Percentiles rank a stretch among this genome's conserved stretches.
Evolutionary conservation across 2,888 invertebrate genomes (phyloP).

Genomic region (Cheilosia variabilis): DNA sequence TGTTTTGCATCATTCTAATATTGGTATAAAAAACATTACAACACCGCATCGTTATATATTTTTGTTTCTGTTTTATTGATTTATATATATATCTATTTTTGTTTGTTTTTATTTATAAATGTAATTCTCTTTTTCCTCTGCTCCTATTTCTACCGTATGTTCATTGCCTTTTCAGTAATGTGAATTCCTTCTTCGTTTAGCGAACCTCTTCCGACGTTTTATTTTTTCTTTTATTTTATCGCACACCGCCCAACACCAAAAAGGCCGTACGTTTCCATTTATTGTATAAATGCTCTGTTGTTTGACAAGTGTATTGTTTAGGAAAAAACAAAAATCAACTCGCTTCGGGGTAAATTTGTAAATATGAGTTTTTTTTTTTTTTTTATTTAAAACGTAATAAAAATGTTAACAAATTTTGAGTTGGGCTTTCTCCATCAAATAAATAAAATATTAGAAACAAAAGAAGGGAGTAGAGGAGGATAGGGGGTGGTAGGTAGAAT

Average conservation of each 20-base stretch:
- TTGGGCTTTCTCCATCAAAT: conserved; percentile 57
- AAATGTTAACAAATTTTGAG: conserved; percentile 68
- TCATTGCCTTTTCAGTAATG: conserved; percentile 64
- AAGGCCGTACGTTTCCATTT: background rate
- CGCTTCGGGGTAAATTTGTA: conserved; percentile 48
- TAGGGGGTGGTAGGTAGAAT: conserved; percentile 25
- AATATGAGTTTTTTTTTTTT: conserved; percentile 37
- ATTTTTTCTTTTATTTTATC: background rate
- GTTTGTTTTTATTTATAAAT: conserved; percentile 62
- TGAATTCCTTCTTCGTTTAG: conserved; percentile 42
- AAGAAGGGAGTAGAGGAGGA: conserved; percentile 32
- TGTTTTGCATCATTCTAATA: conserved; percentile 74
- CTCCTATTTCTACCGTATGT: conserved; percentile 54
- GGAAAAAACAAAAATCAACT: conserved; percentile 54
- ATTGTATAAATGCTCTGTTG: conserved; percentile 49
- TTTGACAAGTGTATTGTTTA: conserved; percentile 11
- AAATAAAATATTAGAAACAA: conserved; percentile 66
- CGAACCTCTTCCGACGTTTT: conserved; percentile 13
- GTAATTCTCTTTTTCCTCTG: conserved; percentile 43
- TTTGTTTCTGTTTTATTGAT: conserved; percentile 49
- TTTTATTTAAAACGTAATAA: conserved; percentile 70
- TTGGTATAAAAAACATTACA: conserved; percentile 76
- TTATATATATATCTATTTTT: conserved; percentile 49
- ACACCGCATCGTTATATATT: conserved; percentile 63
- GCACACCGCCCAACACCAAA: conserved; percentile 50